Evolutionary conservation across 2,113 vertebrate genomes (phyloP).

Genomic region (Numida meleagris): DNA sequence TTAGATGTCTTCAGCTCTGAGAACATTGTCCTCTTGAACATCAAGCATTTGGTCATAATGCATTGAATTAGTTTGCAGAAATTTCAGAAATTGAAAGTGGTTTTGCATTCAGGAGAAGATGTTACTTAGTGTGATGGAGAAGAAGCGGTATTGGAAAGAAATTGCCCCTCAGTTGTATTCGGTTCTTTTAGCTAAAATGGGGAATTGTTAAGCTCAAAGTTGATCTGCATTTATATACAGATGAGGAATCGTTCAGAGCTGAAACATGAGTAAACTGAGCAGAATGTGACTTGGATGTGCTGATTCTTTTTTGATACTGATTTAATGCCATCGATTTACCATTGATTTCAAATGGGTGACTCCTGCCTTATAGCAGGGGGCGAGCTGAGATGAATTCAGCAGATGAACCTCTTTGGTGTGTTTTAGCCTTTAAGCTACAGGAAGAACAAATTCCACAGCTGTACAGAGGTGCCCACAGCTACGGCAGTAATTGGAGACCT

Average conservation of each 20-base stretch:
- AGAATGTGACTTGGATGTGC: not conserved
- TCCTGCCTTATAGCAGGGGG: not conserved
- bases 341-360: not conserved
- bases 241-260: not conserved
- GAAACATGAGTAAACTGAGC: not conserved
- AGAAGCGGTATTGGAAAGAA: not conserved
- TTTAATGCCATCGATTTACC: not conserved
- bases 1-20: not conserved
- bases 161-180: not conserved
- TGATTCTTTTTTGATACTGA: not conserved
- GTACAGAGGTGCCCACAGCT: not conserved
- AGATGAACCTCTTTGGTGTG: not conserved
- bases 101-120: not conserved
- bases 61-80: not conserved
- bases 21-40: not conserved
- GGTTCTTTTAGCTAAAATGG: not conserved
- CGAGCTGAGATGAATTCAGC: not conserved
- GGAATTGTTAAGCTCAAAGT: not conserved
- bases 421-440: not conserved
- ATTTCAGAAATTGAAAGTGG: not conserved
- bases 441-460: not conserved
- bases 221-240: constrained; percentile 39
- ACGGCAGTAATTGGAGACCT: not conserved
- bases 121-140: not conserved
- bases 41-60: not conserved